Base-by-base conservation (phyloP, 2,888 invertebrate species). In the Malthinus seriepunctatus region DNA sequence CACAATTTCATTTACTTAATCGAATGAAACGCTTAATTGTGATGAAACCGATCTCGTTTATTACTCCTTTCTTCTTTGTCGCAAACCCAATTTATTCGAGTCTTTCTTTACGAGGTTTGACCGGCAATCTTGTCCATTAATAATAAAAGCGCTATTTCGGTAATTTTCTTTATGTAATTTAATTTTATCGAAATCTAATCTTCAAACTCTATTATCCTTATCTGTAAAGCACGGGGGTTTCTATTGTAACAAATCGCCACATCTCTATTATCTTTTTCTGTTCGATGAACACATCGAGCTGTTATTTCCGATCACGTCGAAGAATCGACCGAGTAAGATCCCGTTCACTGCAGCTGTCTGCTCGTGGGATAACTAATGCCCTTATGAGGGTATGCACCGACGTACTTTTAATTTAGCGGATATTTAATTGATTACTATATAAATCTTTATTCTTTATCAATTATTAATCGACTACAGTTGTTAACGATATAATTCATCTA, bases 301-400 rank as follows among this genome's bases (percentile, higher is more conserved):
- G 69, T 69, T 71, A 71, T 71, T 69, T 69, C 69, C 63, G 68
- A 69, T 69, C 70, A 70, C 69, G 71, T 71, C 63, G 55, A 48
- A 44, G 57, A 52, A 62, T 60, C 63, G 67, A 66, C 67, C 66
- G 61, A 57, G 56, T 65, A 51, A 23, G 23, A 23, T 5, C 54
- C 39, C 49, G 60, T 60, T 58, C 61, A 52, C 47, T 51, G 55
- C 63, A 60, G 60, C 59, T 55, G 63, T 48, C 61, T 51, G 51
- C 14, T 54, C 52, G 54, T 50, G 58, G 58, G 61, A 63, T 50
- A 63, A 63, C 60, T 51, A 51, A 65, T 60, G 53, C 48, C 49
- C 60, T 46, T 60, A 56, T 60, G 46, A 34, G 45, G 35, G 52
- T 23, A 49, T 23, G 23, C 12, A 12, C 14, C 3, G 39, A 14